These are phyloP conservation scores for Autographa gamma DNA, from an alignment of 2,888 invertebrate species.

Conservation along the genomic window DNA sequence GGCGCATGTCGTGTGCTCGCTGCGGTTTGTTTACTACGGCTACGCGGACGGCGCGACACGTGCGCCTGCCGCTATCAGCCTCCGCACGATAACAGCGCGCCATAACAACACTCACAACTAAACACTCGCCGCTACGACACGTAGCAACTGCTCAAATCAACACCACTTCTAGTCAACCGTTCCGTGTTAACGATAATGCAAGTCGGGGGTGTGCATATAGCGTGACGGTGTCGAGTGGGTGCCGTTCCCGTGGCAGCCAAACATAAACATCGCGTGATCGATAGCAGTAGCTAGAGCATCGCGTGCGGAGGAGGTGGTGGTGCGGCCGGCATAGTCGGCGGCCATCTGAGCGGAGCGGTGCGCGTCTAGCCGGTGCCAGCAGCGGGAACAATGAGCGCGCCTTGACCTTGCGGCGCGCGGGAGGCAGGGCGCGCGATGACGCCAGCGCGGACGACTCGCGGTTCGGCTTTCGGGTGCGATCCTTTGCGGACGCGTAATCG, in stretches of 20 bases:
- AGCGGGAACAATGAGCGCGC: constrained; percentile 84
- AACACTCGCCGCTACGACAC: constrained; percentile 44
- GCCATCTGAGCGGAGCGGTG: constrained; percentile 70
- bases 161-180: constrained; percentile 31
- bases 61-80: constrained; percentile 67
- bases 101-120: constrained; percentile 55
- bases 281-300: constrained; percentile 72
- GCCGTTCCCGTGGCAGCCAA: constrained; percentile 85
- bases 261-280: constrained; percentile 85
- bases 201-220: constrained; percentile 64
- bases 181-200: constrained; percentile 58
- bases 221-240: constrained; percentile 70
- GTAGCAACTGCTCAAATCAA: constrained; percentile 36
- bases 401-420: constrained; percentile 87
- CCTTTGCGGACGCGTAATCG: constrained; percentile 87
- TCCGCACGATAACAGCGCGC: constrained; percentile 67
- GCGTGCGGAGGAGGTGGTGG: constrained; percentile 64
- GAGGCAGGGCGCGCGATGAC: constrained; percentile 85
- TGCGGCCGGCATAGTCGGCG: constrained; percentile 65
- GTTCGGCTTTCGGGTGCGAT: constrained; percentile 88
- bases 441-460: constrained; percentile 85
- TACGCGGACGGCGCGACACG: constrained; percentile 66
- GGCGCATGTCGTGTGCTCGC: constrained; percentile 60
- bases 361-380: constrained; percentile 74
- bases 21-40: constrained; percentile 71